Evolutionary conservation across 2,797 vertebrate genomes (phyloP), one percentile per base, ranked within the genome.

Genomic region (Alcedo quadribrachys): DNA sequence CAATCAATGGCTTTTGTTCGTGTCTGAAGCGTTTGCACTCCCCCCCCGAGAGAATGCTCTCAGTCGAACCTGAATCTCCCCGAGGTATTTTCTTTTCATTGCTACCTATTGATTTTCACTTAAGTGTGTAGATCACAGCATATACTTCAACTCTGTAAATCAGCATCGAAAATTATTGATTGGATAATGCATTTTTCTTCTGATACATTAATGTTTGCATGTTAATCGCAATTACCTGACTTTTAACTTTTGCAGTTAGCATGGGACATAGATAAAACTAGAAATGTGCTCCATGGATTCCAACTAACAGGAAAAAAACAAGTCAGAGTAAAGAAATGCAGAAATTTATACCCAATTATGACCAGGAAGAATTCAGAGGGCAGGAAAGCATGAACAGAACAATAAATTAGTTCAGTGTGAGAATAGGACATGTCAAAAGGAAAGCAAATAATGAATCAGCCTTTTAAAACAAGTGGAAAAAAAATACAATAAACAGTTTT

Each of bases 81-180:
- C 1, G 2, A 89, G 85, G 65, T 85, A 83, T 96, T 96, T 96
- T 85, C 58, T 95, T 97, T 96, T 82, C 90, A 95, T 90, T 96
- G 96, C 62, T 84, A 80, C 58, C 71, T 95, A 97, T 90, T 88
- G 96, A 97, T 96, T 97, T 97, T 96, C 62, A 35, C 94, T 97
- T 96, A 93, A 85, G 77, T 78, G 82, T 86, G 71, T 78, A 91
- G 43, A 89, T 96, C 42, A 20, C 62, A 84, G 40, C 50, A 85
- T 27, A 81, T 50, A 78, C 30, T 76, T 94, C 73, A 96, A 87
- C 69, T 85, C 70, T 43, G 54, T 86, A 90, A 35, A 85, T 60
- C 58, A 92, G 65, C 55, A 94, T 46, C 61, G 91, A 94, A 92
- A 96, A 76, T 20, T 88, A 24, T 91, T 89, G 55, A 51, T 85